Evolutionary conservation across 2,888 invertebrate species (phyloP).

Genomic region (Nemoura dubitans): DNA sequence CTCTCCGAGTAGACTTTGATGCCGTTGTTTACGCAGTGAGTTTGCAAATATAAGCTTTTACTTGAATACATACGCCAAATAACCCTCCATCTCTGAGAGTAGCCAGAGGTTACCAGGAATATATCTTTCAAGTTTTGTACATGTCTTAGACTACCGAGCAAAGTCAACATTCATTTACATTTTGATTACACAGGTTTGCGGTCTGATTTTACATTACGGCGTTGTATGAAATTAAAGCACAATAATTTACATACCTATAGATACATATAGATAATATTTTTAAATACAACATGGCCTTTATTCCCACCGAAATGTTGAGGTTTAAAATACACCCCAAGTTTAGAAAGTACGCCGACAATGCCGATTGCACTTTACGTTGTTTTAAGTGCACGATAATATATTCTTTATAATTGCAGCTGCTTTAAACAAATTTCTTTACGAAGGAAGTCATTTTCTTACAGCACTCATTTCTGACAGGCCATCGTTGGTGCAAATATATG

Average conservation of each 20-base stretch:
- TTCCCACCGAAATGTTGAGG: neutral
- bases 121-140: slow-evolving; percentile 27
- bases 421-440: too few species aligned
- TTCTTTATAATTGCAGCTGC: too few species aligned
- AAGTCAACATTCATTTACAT: slow-evolving; percentile 27
- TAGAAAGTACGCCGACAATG: neutral
- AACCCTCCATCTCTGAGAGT: slow-evolving; percentile 4
- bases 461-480: too few species aligned
- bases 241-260: neutral
- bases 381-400: too few species aligned
- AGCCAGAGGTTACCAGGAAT: slow-evolving; percentile 15
- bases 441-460: too few species aligned
- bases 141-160: slow-evolving; percentile 1
- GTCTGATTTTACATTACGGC: neutral
- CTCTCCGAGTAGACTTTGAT: neutral
- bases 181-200: slow-evolving; percentile 1
- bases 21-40: slow-evolving; percentile 18
- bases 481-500: too few species aligned
- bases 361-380: neutral
- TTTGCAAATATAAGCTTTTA: slow-evolving; percentile 23
- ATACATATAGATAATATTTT: neutral
- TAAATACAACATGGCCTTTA: neutral
- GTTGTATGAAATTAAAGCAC: neutral
- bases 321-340: neutral
- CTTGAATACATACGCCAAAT: slow-evolving; percentile 16